Evolutionary conservation across 2,797 vertebrate genomes (phyloP).

Genomic region (Microctenopoma lineatum): DNA sequence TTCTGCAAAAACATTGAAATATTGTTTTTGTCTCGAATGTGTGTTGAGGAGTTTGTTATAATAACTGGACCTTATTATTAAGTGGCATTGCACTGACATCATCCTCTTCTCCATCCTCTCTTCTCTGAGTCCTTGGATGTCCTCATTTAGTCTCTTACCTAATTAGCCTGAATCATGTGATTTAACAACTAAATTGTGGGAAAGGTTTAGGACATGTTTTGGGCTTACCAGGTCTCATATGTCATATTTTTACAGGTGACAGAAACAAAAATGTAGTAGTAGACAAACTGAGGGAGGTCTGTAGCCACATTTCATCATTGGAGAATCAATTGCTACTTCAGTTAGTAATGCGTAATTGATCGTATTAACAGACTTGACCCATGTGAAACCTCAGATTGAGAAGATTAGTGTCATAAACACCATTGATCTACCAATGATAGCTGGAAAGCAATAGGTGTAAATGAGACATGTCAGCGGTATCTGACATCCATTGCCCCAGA

Average conservation of each 20-base stretch:
- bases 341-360: constrained; percentile 6
- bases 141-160: not conserved
- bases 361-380: too few relatives aligned
- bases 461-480: constrained; percentile 72
- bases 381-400: constrained; percentile 22
- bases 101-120: not conserved
- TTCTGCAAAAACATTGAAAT: not conserved
- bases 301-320: not conserved
- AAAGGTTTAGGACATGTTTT: not conserved
- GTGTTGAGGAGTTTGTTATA: not conserved
- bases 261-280: not conserved
- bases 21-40: too few relatives aligned
- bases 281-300: not conserved
- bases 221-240: too few relatives aligned
- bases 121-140: not conserved
- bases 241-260: not conserved
- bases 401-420: constrained; percentile 40
- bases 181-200: not conserved
- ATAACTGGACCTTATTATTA: constrained; percentile 6
- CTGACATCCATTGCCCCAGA: constrained; percentile 61
- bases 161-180: not conserved
- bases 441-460: constrained; percentile 63
- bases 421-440: constrained; percentile 30
- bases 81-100: not conserved
- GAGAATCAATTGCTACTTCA: not conserved